Percentiles rank a stretch among this genome's conserved stretches.
Conservation (phyloP, 2,113 vertebrate species). For the Mustelus asterias region DNA sequence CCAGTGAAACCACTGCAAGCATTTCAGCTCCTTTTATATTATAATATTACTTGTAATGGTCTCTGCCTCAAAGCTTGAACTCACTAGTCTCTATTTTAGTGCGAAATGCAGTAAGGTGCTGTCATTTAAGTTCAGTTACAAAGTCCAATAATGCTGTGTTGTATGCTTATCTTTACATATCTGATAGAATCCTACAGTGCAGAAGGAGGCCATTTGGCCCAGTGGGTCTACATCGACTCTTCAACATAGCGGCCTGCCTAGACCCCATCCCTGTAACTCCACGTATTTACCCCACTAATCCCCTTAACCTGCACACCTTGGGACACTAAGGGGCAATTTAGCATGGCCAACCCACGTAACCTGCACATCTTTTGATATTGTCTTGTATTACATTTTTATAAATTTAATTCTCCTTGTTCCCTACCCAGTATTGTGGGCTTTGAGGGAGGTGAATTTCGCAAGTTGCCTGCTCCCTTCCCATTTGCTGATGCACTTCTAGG, state of each 20-base stretch:
- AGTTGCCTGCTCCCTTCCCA: neutral
- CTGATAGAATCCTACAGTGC: no score
- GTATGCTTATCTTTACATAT: neutral
- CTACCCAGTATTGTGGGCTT: neutral
- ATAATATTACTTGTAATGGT: neutral
- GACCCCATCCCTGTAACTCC: no score
- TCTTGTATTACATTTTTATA: neutral
- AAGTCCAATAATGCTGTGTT: neutral
- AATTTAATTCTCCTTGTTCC: neutral
- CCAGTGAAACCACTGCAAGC: neutral
- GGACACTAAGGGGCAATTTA: no score
- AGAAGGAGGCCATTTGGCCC: no score
- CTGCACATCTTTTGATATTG: neutral
- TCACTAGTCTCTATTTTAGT: neutral
- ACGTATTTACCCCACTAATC: no score
- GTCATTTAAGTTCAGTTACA: neutral
- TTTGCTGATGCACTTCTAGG: neutral
- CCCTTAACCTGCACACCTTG: no score
- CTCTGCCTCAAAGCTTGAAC: neutral
- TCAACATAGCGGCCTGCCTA: no score
- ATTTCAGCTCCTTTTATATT: neutral
- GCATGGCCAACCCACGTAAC: no score
- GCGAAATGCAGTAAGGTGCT: neutral
- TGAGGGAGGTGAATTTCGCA: neutral
- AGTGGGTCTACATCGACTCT: no score